Conservation (phyloP, 2,797 vertebrate species). For the Parauchenoglanis punctatus region DNA sequence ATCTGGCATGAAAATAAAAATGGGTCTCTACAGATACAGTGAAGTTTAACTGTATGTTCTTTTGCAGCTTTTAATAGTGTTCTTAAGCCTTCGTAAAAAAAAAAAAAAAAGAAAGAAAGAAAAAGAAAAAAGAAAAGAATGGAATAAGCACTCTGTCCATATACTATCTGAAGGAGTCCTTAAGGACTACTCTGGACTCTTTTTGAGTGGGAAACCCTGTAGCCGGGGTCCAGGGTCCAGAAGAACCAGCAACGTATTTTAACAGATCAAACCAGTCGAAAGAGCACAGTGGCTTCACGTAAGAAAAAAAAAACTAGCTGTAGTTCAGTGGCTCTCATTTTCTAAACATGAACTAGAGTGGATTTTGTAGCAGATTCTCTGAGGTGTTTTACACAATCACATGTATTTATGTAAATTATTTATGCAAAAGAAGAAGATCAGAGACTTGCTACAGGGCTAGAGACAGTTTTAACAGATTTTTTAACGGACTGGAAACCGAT, state of each 20-base stretch:
- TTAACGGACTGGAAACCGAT: too few relatives aligned
- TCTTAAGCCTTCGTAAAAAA: background rate
- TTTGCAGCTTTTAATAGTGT: background rate
- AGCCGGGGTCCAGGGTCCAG: background rate
- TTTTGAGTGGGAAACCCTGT: background rate
- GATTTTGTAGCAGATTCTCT: background rate
- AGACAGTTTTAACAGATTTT: background rate
- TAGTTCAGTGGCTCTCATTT: background rate
- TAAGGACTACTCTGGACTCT: background rate
- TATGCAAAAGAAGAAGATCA: background rate
- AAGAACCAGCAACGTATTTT: background rate
- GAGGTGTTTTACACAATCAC: background rate
- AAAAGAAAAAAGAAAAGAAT: background rate
- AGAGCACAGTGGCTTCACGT: background rate
- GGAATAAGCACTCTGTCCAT: background rate
- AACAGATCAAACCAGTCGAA: background rate
- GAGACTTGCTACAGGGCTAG: background rate
- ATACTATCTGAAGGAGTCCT: background rate
- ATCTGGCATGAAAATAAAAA: slow-evolving; percentile 4
- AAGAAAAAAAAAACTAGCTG: background rate
- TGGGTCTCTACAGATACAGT: background rate
- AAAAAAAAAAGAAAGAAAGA: background rate
- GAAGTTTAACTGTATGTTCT: background rate
- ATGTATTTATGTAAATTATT: background rate
- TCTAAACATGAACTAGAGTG: background rate